Evolutionary conservation across 2,797 vertebrate species (phyloP), one percentile per base, ranked within the genome.

Genomic region (Esox lucius): DNA sequence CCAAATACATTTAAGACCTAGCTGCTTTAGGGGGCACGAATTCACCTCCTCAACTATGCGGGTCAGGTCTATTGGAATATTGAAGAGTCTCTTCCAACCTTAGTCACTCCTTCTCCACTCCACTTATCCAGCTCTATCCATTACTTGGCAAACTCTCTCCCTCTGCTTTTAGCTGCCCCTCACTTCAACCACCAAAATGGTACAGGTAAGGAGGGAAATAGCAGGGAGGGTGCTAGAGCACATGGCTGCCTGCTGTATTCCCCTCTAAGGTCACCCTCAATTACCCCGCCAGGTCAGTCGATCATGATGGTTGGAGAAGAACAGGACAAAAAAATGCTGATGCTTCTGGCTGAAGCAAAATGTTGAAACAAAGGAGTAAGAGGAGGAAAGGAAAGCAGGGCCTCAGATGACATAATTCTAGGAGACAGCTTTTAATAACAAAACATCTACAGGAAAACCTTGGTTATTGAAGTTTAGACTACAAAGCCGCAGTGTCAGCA

Each of bases 181-280:
- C 22, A 35, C 68, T 28, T 53, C 26, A 31, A 16, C 8, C 16
- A n/a, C 22, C 22, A 51, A 61, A 28, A 70, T 51, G 15, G 16
- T 22, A 64, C 17, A 0, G 15, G 71, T 66, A 77, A 66, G 22
- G 22, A 56, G 31, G 61, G 68, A 70, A 15, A 49, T 22, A 28
- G 22, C 22, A 26, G 22, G 17, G 26, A 51, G 68, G 31, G 68
- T 48, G 22, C 35, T 39, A 42, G 4, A 7, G 15, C 70, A 75
- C 75, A 72, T 83, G 68, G 3, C 39, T 5, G 11, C 56, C 69
- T 62, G 77, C 78, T 73, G 74, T 78, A 68, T 81, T 86, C 85
- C 72, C 76, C 79, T 82, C 78, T 72, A 80, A 88, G 81, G 87
- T 88, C 83, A 82, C 51, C 68, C 49, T 83, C 77, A 77, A 68